Evolutionary conservation across 2,888 invertebrate genomes (phyloP).

Genomic region (Cenopis cana): DNA sequence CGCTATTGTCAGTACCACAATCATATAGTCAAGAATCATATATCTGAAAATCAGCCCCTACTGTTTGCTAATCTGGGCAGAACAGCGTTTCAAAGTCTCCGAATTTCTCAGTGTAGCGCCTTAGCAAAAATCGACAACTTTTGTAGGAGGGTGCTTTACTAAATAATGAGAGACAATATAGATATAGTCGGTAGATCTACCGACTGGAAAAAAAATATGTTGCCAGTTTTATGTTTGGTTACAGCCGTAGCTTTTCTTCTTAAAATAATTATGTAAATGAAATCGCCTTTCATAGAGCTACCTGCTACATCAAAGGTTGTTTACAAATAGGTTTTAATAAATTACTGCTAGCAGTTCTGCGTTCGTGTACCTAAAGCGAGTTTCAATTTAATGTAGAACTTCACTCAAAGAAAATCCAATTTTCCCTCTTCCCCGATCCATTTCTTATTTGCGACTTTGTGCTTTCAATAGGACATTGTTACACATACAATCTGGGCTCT

Average conservation of each 20-base stretch:
- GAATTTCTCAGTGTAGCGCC: no score
- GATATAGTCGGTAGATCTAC: no score
- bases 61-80: no score
- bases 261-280: constrained; percentile 20
- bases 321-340: constrained; percentile 41
- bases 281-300: constrained; percentile 39
- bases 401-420: constrained; percentile 66
- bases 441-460: constrained; percentile 65
- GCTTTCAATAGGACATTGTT: constrained; percentile 65
- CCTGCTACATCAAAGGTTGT: constrained; percentile 39
- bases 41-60: no score
- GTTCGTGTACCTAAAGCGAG: constrained; percentile 38
- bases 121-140: no score
- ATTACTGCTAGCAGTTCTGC: constrained; percentile 46
- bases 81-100: no score
- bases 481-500: constrained; percentile 56
- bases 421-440: constrained; percentile 56
- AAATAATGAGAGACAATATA: not conserved
- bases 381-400: constrained; percentile 57
- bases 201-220: not conserved
- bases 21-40: no score
- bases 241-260: not conserved
- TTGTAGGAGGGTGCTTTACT: not conserved
- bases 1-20: no score
- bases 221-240: not conserved